phyloP scores from a whole-genome alignment of 2,888 invertebrate genomes.

The Eristalis pertinax region DNA sequence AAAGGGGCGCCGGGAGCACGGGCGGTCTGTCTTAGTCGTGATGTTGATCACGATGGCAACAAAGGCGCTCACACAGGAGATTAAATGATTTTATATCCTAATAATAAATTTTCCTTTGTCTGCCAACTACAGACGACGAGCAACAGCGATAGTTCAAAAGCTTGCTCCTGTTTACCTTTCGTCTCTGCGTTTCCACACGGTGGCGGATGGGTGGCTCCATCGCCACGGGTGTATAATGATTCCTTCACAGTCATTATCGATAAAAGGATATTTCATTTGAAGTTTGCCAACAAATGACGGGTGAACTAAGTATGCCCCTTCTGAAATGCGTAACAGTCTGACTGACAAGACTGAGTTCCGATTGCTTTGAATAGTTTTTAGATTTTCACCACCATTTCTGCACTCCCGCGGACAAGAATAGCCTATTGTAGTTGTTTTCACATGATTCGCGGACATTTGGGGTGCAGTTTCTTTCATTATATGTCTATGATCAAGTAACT shows the following conservation, averaged over 20 bases:
- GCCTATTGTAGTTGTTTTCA: too few species aligned
- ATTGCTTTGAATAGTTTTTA: too few species aligned
- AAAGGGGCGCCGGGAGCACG: not conserved
- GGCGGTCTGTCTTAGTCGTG: conserved; percentile 23
- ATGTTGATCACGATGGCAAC: conserved; percentile 27
- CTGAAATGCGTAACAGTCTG: conserved; percentile 31
- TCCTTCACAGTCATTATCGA: conserved; percentile 52
- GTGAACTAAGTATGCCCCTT: not conserved
- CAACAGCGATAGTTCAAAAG: conserved; percentile 59
- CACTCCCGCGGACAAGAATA: too few species aligned
- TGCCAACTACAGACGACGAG: conserved; percentile 25
- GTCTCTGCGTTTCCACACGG: conserved; percentile 29
- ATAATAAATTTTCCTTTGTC: conserved; percentile 68
- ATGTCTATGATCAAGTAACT: too few species aligned
- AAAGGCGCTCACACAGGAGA: conserved; percentile 47
- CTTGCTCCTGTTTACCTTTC: conserved; percentile 63
- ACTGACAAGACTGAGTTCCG: not conserved
- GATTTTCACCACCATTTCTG: too few species aligned
- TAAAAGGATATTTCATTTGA: conserved; percentile 51
- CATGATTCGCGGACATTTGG: too few species aligned
- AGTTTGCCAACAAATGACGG: conserved; percentile 31
- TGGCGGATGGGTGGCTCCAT: not conserved
- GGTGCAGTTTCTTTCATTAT: too few species aligned
- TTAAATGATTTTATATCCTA: conserved; percentile 71
- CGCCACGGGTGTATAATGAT: not conserved